Percentiles rank a stretch among this genome's conserved stretches.
Evolutionary conservation across 2,888 invertebrate species (phyloP).

Genomic region (Oligia strigilis): DNA sequence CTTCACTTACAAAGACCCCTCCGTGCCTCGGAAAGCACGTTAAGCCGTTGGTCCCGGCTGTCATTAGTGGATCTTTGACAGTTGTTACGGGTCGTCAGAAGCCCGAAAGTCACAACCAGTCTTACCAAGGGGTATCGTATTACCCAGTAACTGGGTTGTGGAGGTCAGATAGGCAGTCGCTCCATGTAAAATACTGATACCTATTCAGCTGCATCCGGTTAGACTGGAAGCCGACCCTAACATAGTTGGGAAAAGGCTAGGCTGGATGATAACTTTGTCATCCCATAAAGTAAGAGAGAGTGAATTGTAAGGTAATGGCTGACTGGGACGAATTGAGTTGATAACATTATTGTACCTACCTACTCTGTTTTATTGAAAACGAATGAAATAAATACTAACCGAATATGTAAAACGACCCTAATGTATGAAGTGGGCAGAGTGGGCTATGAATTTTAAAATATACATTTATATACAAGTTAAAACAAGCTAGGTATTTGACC

Average conservation of each 20-base stretch:
- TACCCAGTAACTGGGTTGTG: too few species aligned
- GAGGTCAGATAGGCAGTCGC: background rate
- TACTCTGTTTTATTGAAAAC: background rate
- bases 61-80: too few species aligned
- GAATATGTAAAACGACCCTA: background rate
- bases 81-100: background rate
- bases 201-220: background rate
- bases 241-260: too few species aligned
- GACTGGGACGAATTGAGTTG: background rate
- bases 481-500: background rate
- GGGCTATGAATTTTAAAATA: conserved; percentile 5
- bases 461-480: background rate
- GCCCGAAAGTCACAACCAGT: background rate
- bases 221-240: too few species aligned
- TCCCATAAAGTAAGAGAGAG: background rate
- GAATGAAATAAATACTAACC: background rate
- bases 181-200: background rate
- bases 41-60: too few species aligned
- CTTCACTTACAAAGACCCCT: too few species aligned
- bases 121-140: too few species aligned
- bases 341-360: background rate
- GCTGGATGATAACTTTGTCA: too few species aligned
- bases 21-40: too few species aligned
- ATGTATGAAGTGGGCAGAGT: background rate
- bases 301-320: background rate